Conservation (phyloP, 2,888 invertebrate genomes). For the Drosophila affinis region DNA sequence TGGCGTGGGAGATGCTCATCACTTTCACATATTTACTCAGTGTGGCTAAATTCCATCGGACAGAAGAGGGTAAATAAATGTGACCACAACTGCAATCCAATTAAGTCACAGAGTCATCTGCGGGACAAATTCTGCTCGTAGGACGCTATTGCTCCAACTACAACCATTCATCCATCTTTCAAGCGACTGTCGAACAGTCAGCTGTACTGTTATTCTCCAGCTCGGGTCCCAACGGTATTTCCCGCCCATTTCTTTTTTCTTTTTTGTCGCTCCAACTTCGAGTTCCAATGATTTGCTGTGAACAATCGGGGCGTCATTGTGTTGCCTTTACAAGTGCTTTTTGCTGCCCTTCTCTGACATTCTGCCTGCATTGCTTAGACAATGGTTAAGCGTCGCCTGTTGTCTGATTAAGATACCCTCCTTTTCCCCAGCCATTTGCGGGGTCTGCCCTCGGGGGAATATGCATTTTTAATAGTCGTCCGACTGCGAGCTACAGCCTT, state of each 20-base stretch:
- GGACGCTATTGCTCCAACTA: too few relatives aligned
- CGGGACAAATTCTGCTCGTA: too few relatives aligned
- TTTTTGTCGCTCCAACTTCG: not conserved
- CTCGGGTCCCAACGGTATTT: conserved; percentile 2
- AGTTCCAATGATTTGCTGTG: conserved; percentile 46
- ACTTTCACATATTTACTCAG: conserved; percentile 49
- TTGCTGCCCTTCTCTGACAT: conserved; percentile 46
- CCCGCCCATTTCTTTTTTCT: conserved; percentile 3
- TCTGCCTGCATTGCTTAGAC: conserved; percentile 31
- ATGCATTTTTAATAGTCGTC: conserved; percentile 41
- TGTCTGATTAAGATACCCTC: conserved; percentile 10
- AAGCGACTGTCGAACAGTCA: conserved; percentile 24
- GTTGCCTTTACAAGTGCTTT: conserved; percentile 43
- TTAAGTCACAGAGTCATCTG: too few relatives aligned
- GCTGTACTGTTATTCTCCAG: conserved; percentile 8
- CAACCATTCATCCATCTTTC: too few relatives aligned
- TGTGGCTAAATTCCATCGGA: conserved; percentile 52
- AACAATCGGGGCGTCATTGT: conserved; percentile 46
- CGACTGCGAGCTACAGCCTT: conserved; percentile 7
- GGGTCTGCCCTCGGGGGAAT: conserved; percentile 21
- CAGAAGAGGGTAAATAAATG: conserved; percentile 52
- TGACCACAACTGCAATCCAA: conserved; percentile 45
- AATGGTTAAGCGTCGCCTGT: conserved; percentile 13
- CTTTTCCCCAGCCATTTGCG: not conserved
- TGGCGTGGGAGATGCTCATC: too few relatives aligned